Base-by-base conservation (phyloP, 2,888 invertebrate species). In the Embidobia sp. region DNA sequence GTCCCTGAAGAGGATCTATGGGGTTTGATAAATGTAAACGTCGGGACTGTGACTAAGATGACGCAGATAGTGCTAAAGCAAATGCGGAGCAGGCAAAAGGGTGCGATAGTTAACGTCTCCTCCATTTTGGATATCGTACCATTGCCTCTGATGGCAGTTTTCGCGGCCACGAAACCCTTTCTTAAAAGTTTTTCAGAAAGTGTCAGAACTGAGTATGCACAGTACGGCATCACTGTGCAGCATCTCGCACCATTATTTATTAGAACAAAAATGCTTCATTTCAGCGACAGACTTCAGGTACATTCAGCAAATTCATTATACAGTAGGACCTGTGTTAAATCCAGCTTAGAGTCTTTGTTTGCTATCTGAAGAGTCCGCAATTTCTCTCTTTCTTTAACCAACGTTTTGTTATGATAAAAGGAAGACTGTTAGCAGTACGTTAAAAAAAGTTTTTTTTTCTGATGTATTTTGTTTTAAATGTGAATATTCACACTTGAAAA, bases 191-290 rank as follows among this genome's bases (percentile, higher is more conserved):
- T 96, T 84, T 95, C 97, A 0, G 92, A 93, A 66, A 96, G 96
- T 0, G 88, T 98, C 29, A 93, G 95, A 67, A 93, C 94, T 75
- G 98, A 98, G 90, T 95, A 97, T 87, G 90, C 93, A 2, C 88
- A 92, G 35, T 90, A 92, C 55, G 96, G 96, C 26, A 92, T 98
- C 70, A 93, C 94, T 22, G 92, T 98, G 16, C 98, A 98, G 89
- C 95, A 96, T 87, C 90, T 98, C 13, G 92, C 95, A 0, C 98
- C 98, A 0, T 92, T 96, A 84, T 98, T 96, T 90, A 94, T 98
- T 55, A 94, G 95, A 63, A 98, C 98, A 0, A 97, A 97, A 91
- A 97, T 97, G 95, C 97, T 97, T 88, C 91, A 93, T 19, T 97
- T 95, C 90, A 96, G 95, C 44, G 91, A 93, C 70, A 91, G 92